Evolutionary conservation across 2,888 invertebrate genomes (phyloP).

Genomic region (Tetramorium bicarinatum): DNA sequence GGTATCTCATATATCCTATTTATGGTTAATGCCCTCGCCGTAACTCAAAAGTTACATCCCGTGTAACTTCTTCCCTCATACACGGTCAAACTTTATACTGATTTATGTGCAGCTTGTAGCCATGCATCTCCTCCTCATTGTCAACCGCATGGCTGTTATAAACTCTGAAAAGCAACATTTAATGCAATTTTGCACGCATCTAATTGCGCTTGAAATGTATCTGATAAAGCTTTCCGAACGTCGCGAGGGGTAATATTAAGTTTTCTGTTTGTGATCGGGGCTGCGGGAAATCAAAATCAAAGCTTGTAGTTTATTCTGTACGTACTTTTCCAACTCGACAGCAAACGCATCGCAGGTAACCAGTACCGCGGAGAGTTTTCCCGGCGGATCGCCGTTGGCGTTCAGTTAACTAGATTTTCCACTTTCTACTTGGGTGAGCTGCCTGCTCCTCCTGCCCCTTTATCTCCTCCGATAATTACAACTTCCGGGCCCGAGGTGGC

Average conservation of each 20-base stretch:
- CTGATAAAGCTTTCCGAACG: not conserved
- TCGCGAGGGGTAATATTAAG: not conserved
- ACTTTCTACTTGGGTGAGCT: conserved; percentile 32
- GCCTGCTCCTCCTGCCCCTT: not conserved
- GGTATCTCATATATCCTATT: conserved; percentile 59
- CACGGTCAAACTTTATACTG: conserved; percentile 59
- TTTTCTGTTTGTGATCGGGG: not conserved
- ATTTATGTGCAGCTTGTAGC: conserved; percentile 59
- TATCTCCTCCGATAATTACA: conserved; percentile 45
- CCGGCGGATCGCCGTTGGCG: conserved; percentile 43
- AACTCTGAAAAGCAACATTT: conserved; percentile 31
- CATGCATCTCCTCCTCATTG: conserved; percentile 31
- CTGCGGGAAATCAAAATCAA: conserved; percentile 15
- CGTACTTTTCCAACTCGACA: conserved; percentile 25
- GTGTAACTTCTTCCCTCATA: conserved; percentile 57
- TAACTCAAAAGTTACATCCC: conserved; percentile 59
- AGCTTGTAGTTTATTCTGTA: conserved; percentile 14
- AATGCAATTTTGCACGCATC: conserved; percentile 12
- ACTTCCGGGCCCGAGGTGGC: conserved; percentile 14
- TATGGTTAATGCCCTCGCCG: conserved; percentile 50
- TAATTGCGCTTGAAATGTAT: not conserved
- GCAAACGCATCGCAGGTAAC: conserved; percentile 3
- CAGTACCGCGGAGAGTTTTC: conserved; percentile 27
- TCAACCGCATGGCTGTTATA: conserved; percentile 26
- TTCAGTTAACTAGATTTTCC: conserved; percentile 51